These are phyloP conservation scores for Troglohyphantes excavatus DNA, from an alignment of 2,888 invertebrate species.

Conservation along the genomic window DNA sequence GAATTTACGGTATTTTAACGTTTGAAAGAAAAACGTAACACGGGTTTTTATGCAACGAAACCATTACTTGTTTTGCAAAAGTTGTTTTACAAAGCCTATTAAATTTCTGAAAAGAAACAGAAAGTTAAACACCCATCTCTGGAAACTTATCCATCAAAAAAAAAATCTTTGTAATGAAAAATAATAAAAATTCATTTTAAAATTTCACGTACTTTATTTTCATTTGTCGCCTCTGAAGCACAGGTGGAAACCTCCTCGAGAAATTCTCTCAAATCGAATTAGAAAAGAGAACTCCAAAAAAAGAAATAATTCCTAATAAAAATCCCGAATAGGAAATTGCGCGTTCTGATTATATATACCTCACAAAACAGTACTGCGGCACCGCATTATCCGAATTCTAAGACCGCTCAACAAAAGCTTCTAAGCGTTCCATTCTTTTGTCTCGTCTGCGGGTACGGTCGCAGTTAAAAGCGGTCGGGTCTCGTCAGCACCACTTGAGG, in stretches of 20 bases:
- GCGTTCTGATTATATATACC: constrained; percentile 54
- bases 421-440: constrained; percentile 71
- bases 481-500: constrained; percentile 77
- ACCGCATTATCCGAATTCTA: constrained; percentile 59
- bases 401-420: constrained; percentile 66
- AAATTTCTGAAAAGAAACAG: constrained; percentile 10
- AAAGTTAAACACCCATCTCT: constrained; percentile 45
- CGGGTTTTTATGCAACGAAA: no score
- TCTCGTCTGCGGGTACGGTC: constrained; percentile 66
- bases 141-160: neutral
- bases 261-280: constrained; percentile 35
- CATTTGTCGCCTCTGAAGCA: constrained; percentile 61
- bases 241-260: constrained; percentile 59
- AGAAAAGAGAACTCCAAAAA: neutral
- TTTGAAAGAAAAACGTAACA: no score
- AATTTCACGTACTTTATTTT: constrained; percentile 16
- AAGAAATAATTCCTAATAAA: no score
- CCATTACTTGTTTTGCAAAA: no score
- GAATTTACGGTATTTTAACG: no score
- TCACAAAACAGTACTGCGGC: constrained; percentile 5
- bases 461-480: constrained; percentile 76
- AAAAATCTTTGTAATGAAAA: constrained; percentile 15
- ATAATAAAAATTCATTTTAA: constrained; percentile 12
- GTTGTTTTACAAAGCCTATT: neutral
- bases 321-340: constrained; percentile 28